Base-by-base conservation (phyloP, 2,888 invertebrate species). In the Patella caerulea region DNA sequence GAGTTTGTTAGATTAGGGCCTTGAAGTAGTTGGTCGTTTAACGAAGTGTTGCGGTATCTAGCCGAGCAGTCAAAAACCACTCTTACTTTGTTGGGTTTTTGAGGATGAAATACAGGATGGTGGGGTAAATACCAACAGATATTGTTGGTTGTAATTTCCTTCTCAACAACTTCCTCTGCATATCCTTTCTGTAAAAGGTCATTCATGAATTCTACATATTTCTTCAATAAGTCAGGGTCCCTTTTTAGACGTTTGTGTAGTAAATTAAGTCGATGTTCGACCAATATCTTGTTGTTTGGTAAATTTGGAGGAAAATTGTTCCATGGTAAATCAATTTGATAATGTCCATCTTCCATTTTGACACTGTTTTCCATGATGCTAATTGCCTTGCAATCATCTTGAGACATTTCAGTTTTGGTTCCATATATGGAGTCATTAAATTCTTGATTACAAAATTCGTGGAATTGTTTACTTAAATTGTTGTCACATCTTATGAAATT, bases 381-480 rank as follows among this genome's bases (percentile, higher is more conserved):
- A 1, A 79, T 56, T 3, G 72, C 77, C n/a, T 24, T 73, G 17
- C 54, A 52, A 65, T 81, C 81, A 90, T 95, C 78, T 97, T 97
- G 89, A 96, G 96, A 73, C 96, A 95, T 91, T 93, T 95, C 75
- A 95, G 96, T 79, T 92, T 97, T 69, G 92, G 95, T 34, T 96
- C 97, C 83, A 97, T 97, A 92, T 93, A 52, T 53, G n/a, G 56
- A 29, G 24, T 55, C 65, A 24, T 54, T 34, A 15, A 54, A 53
- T 3, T 81, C 81, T 45, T 77, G 12, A 24, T 81, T 65, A 79
- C 81, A 81, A 34, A 81, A 75, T 96, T 76, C 95, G 96, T 89
- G 91, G 94, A 95, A 29, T 93, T 97, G 85, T 97, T 96, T 92
- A 95, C 97, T 80, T 94, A 95, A 71, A 96, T 97, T 11, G 93